Percentiles rank a stretch among this genome's conserved stretches.
phyloP scores from a whole-genome alignment of 1,140 invertebrate genomes.

The Drosophila burlai region DNA sequence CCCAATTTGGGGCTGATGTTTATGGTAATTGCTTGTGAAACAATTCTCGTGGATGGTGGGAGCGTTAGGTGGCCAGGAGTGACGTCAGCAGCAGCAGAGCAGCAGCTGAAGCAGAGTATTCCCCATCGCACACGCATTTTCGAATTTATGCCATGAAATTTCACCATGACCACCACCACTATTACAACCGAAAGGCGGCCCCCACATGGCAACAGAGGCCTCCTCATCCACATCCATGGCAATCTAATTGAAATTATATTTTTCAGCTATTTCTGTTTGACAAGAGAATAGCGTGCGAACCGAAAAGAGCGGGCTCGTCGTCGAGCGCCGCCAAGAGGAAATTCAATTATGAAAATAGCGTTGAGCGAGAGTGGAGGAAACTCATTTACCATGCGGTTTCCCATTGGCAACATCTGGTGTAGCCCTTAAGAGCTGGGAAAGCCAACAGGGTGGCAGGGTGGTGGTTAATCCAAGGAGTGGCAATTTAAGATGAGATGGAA shows the following conservation, averaged over 20 bases:
- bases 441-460: neutral
- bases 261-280: conserved; percentile 58
- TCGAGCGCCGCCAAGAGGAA: conserved; percentile 46
- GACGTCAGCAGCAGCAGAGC: conserved; percentile 35
- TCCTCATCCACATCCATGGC: conserved; percentile 23
- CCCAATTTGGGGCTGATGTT: conserved; percentile 76
- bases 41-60: conserved; percentile 33
- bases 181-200: conserved; percentile 1
- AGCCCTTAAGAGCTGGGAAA: neutral
- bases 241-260: conserved; percentile 60
- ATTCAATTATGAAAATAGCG: conserved; percentile 78
- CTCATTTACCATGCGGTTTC: conserved; percentile 52
- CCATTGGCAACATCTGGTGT: conserved; percentile 41
- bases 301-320: conserved; percentile 20
- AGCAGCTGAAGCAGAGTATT: conserved; percentile 1
- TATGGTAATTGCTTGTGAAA: conserved; percentile 78
- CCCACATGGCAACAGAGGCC: conserved; percentile 64
- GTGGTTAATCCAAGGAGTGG: conserved; percentile 17
- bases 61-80: conserved; percentile 25
- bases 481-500: conserved; percentile 34
- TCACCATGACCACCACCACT: conserved; percentile 20
- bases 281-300: conserved; percentile 37
- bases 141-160: conserved; percentile 42
- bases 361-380: conserved; percentile 41
- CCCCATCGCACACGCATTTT: conserved; percentile 26